Conservation (phyloP, 2,113 vertebrate genomes). For the Solea senegalensis region DNA sequence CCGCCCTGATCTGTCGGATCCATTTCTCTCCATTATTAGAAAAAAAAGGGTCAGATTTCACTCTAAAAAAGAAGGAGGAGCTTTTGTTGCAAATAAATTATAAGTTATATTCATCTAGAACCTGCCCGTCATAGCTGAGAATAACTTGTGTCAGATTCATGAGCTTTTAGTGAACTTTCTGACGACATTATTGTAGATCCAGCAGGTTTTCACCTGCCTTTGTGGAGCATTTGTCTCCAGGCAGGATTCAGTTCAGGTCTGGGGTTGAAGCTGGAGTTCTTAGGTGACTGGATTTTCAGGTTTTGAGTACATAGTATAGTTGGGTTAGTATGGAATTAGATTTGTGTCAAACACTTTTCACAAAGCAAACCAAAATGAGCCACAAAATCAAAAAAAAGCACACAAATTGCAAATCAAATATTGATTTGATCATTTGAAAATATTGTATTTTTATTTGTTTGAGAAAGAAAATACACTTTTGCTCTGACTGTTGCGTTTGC, state of each 20-base stretch:
- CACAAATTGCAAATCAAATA: no score
- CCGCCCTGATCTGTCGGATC: not conserved
- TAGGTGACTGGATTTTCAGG: constrained; percentile 7
- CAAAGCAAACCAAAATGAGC: no score
- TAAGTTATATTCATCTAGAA: not conserved
- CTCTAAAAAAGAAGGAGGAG: no score
- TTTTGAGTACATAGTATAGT: no score
- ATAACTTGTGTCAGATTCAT: not conserved
- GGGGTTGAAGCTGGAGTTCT: not conserved
- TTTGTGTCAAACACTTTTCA: no score
- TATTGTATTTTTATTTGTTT: no score
- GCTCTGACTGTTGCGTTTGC: no score
- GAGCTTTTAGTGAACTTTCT: not conserved
- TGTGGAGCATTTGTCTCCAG: not conserved
- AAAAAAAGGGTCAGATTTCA: constrained; percentile 27
- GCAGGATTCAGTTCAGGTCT: not conserved
- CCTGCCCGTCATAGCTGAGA: not conserved
- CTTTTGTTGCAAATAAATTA: no score
- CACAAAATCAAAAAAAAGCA: no score
- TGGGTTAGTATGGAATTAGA: no score
- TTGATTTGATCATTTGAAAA: no score
- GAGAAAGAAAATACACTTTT: no score
- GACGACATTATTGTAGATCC: not conserved
- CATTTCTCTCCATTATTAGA: not conserved
- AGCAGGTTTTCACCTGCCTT: constrained; percentile 12